These are phyloP conservation scores for Acrossocheilus fasciatus DNA, from an alignment of 2,797 vertebrate species.

Conservation along the genomic window DNA sequence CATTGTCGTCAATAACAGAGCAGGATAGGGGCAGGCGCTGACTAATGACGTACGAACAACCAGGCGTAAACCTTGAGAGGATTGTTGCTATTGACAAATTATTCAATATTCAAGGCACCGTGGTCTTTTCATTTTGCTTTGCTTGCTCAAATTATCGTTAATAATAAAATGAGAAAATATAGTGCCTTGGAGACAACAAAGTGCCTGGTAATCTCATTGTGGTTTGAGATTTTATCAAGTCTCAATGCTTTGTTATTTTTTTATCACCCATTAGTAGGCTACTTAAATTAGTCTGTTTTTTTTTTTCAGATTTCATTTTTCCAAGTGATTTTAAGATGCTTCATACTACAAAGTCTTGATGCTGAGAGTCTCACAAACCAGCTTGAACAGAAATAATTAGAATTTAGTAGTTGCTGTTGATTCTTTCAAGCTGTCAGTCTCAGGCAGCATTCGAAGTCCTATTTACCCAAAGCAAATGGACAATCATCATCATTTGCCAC, in stretches of 20 bases:
- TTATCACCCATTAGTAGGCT: background rate
- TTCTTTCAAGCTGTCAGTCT: background rate
- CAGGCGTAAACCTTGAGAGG: conserved; percentile 26
- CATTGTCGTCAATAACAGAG: conserved; percentile 61
- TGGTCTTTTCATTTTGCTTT: conserved; percentile 24
- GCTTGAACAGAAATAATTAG: background rate
- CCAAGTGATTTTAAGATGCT: background rate
- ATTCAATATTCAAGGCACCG: conserved; percentile 30
- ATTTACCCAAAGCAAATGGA: conserved; percentile 58
- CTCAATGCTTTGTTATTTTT: background rate
- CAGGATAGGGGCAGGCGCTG: conserved; percentile 53
- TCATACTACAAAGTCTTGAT: background rate
- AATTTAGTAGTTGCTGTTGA: background rate
- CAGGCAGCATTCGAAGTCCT: conserved; percentile 56
- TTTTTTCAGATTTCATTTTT: background rate
- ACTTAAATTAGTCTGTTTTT: background rate
- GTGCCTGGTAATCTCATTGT: background rate
- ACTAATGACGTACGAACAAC: conserved; percentile 63
- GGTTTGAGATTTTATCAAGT: background rate
- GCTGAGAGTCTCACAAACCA: background rate
- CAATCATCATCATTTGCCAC: conserved; percentile 55
- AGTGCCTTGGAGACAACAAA: conserved; percentile 12
- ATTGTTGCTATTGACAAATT: conserved; percentile 47
- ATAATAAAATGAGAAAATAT: conserved; percentile 29
- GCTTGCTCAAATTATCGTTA: conserved; percentile 16